These are phyloP conservation scores for Aulostomus chinensis DNA, from an alignment of 2,797 vertebrate genomes.

Conservation along the genomic window DNA sequence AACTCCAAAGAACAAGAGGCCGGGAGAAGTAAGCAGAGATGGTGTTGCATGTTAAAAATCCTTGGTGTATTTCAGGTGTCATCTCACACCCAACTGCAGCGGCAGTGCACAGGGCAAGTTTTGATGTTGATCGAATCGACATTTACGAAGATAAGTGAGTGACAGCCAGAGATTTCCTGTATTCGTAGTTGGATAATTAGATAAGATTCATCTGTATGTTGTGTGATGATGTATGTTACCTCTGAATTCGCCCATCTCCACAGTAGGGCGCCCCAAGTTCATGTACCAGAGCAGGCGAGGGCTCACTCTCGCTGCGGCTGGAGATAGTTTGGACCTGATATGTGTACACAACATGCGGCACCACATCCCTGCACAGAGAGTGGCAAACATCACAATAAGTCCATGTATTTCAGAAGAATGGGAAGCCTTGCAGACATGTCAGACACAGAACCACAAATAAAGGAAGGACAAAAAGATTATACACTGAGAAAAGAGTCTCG, in stretches of 20 bases:
- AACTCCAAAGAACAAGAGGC: no score
- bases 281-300: slow-evolving; percentile 86
- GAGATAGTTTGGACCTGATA: slow-evolving; percentile 89
- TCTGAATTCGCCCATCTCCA: slow-evolving; percentile 94
- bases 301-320: slow-evolving; percentile 84
- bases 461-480: neutral
- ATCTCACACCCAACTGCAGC: no score
- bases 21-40: no score
- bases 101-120: no score
- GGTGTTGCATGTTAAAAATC: no score
- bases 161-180: no score
- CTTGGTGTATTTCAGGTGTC: no score
- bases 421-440: slow-evolving; percentile 10
- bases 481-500: neutral
- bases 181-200: no score
- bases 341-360: slow-evolving; percentile 78
- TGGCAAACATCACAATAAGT: slow-evolving; percentile 9
- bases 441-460: slow-evolving; percentile 5
- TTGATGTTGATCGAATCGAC: no score
- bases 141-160: no score
- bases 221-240: slow-evolving; percentile 68
- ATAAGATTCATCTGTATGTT: no score
- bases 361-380: slow-evolving; percentile 82
- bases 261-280: slow-evolving; percentile 90
- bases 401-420: neutral